These are phyloP conservation scores for Crocodylus rhombifer DNA, from an alignment of 2,797 vertebrate species.

Conservation along the genomic window DNA sequence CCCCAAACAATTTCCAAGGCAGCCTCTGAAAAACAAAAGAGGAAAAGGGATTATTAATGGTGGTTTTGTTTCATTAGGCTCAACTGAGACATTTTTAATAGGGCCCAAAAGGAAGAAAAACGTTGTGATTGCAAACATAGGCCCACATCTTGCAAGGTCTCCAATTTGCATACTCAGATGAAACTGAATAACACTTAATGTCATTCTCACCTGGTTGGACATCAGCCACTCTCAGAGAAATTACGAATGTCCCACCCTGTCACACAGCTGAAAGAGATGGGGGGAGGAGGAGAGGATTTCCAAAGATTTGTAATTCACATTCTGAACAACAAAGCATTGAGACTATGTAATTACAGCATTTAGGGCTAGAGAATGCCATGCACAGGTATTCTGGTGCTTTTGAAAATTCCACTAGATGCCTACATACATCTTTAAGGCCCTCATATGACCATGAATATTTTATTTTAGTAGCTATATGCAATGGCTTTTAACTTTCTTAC, in stretches of 20 bases:
- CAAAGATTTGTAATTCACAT: background rate
- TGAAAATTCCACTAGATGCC: background rate
- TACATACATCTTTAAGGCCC: background rate
- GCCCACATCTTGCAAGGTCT: background rate
- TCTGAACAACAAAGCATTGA: background rate
- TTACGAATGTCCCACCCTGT: background rate
- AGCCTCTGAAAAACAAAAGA: background rate
- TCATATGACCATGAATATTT: background rate
- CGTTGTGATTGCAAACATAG: background rate
- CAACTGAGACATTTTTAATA: background rate
- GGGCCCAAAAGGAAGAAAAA: background rate
- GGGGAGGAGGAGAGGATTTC: background rate
- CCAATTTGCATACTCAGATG: too few relatives aligned
- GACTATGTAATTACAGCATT: background rate
- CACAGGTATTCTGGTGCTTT: background rate
- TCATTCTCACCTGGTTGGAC: accelerated
- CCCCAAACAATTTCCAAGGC: constrained; percentile 23
- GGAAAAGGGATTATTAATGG: background rate
- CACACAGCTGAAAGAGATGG: background rate
- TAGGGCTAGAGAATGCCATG: background rate
- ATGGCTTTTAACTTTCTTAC: background rate
- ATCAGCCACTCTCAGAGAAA: accelerated
- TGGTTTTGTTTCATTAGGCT: background rate
- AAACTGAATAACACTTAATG: background rate
- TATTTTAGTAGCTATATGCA: background rate